Conservation (phyloP, 1,140 invertebrate genomes). For the Drosophila nasuta region DNA sequence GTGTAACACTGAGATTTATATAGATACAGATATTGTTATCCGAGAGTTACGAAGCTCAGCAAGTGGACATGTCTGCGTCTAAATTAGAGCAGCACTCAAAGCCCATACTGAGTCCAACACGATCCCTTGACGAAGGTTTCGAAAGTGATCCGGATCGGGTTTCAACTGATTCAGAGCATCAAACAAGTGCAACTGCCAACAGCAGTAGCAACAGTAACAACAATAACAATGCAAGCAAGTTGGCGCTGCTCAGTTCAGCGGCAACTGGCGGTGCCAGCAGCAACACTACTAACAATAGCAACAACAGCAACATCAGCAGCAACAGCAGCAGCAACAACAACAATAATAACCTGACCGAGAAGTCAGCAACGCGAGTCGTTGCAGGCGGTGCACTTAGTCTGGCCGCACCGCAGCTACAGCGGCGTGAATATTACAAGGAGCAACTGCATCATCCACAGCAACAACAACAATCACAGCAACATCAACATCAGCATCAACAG, state of each 20-base stretch:
- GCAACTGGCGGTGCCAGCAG: slow-evolving; percentile 75
- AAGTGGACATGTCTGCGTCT: slow-evolving; percentile 60
- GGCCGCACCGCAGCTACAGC: slow-evolving; percentile 66
- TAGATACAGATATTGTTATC: slow-evolving; percentile 11
- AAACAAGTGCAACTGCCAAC: slow-evolving; percentile 77
- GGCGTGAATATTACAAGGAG: slow-evolving; percentile 71
- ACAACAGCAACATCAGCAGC: slow-evolving; percentile 1
- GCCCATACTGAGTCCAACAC: slow-evolving; percentile 84
- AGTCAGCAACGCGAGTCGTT: slow-evolving; percentile 30
- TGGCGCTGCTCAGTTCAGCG: slow-evolving; percentile 80
- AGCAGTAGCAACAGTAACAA: slow-evolving; percentile 56
- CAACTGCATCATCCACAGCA: slow-evolving; percentile 44
- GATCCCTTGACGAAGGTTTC: slow-evolving; percentile 85
- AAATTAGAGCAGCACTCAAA: slow-evolving; percentile 84
- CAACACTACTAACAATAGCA: slow-evolving; percentile 40
- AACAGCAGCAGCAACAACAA: slow-evolving; percentile 31
- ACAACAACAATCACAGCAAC: slow-evolving; percentile 4
- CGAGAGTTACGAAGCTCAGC: slow-evolving; percentile 24
- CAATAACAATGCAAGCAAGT: slow-evolving; percentile 76
- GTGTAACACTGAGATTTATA: slow-evolving; percentile 31
- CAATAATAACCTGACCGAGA: slow-evolving; percentile 48
- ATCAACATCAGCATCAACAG: slow-evolving; percentile 24
- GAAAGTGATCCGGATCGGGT: slow-evolving; percentile 85
- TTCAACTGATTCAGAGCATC: slow-evolving; percentile 85
- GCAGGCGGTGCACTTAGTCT: slow-evolving; percentile 51